Percentiles rank a stretch among this genome's conserved stretches.
Evolutionary conservation across 2,113 vertebrate species (phyloP).

Genomic region (Hypocryptadius cinnamomeus): DNA sequence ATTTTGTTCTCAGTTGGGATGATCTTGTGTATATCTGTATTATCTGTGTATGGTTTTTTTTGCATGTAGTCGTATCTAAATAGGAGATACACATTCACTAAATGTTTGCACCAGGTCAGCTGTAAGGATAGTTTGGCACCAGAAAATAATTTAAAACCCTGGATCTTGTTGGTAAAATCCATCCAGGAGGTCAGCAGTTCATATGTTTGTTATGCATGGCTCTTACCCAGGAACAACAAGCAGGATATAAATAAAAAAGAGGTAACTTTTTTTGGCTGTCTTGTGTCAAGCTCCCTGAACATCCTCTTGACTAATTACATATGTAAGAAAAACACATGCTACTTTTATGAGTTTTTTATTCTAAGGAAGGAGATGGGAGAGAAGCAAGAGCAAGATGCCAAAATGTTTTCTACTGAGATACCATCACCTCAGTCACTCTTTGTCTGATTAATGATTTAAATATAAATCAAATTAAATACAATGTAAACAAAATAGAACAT

Average conservation of each 20-base stretch:
- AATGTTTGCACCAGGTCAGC: not conserved
- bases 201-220: constrained; percentile 11
- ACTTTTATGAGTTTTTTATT: constrained; percentile 15
- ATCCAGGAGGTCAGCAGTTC: constrained; percentile 20
- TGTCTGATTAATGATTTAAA: constrained; percentile 50
- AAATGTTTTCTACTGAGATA: not conserved
- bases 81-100: not conserved
- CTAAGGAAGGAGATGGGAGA: constrained; percentile 3
- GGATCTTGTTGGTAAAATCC: constrained; percentile 12
- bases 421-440: not conserved
- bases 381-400: constrained; percentile 22
- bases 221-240: not conserved
- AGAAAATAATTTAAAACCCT: constrained; percentile 46
- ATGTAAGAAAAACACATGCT: constrained; percentile 6
- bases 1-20: not conserved
- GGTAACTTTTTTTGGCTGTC: not conserved
- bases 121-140: not conserved
- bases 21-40: not conserved
- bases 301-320: constrained; percentile 27
- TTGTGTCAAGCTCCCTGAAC: not conserved
- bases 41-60: not conserved
- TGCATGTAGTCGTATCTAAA: not conserved
- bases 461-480: not conserved
- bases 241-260: constrained; percentile 24
- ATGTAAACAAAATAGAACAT: not conserved